These are phyloP conservation scores for Centropus bengalensis DNA, from an alignment of 2,113 vertebrate genomes.

Conservation along the genomic window DNA sequence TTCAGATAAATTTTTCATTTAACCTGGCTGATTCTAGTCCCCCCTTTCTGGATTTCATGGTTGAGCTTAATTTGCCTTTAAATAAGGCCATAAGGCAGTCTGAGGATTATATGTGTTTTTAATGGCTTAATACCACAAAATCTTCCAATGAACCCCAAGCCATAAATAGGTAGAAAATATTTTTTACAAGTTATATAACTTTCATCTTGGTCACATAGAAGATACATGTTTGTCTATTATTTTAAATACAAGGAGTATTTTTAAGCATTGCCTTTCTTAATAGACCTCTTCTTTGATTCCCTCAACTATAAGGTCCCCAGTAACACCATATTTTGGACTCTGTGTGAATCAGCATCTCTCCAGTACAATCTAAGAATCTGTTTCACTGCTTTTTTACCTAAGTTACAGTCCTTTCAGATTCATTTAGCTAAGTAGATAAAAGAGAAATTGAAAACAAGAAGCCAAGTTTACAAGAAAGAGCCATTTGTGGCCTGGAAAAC, in stretches of 20 bases:
- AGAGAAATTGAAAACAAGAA: background rate
- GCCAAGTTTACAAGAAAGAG: background rate
- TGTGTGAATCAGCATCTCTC: background rate
- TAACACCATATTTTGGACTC: background rate
- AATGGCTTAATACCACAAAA: background rate
- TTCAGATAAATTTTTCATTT: conserved; percentile 5
- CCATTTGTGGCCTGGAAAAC: background rate
- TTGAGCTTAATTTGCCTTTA: background rate
- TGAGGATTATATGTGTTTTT: background rate
- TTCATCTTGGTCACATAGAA: background rate
- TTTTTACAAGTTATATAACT: background rate
- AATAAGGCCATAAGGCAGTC: background rate
- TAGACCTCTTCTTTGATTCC: background rate
- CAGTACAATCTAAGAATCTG: background rate
- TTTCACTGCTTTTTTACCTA: background rate
- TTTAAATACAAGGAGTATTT: background rate
- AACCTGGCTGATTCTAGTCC: background rate
- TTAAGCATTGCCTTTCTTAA: background rate
- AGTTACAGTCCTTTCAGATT: background rate
- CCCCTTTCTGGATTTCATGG: background rate
- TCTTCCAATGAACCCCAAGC: background rate
- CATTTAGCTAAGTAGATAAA: background rate
- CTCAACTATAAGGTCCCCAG: background rate
- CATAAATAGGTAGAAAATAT: background rate
- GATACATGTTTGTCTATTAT: background rate